Evolutionary conservation across 2,888 invertebrate genomes (phyloP).

Genomic region (Cantharis rufa): DNA sequence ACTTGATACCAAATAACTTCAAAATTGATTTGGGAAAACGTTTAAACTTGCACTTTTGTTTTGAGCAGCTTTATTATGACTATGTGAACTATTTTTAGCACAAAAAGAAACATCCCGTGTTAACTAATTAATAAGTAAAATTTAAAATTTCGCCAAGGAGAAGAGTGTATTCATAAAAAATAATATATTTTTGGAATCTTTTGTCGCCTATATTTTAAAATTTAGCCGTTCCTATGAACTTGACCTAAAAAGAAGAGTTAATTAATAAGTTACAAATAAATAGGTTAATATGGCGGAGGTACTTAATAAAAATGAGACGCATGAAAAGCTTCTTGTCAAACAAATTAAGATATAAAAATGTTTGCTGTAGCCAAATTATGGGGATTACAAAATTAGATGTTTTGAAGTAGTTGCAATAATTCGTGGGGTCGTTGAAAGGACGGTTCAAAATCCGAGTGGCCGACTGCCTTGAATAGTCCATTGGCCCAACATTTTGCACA

Average conservation of each 20-base stretch:
- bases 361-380: not conserved
- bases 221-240: not conserved
- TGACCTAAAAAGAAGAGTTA: not conserved
- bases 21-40: no score
- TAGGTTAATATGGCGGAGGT: not conserved
- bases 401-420: conserved; percentile 23
- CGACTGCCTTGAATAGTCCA: conserved; percentile 54
- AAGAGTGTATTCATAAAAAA: not conserved
- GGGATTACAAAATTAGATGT: conserved; percentile 28
- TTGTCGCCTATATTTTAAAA: not conserved
- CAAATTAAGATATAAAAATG: not conserved
- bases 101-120: not conserved
- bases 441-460: conserved; percentile 45
- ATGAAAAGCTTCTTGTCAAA: not conserved
- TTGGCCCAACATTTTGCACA: conserved; percentile 55
- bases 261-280: not conserved
- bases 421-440: conserved; percentile 21
- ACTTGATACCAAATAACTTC: no score
- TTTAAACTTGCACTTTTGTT: not conserved
- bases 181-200: not conserved
- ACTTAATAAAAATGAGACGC: not conserved
- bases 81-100: not conserved
- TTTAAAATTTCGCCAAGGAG: not conserved
- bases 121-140: not conserved
- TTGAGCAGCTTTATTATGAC: not conserved